Conservation (phyloP, 2,113 vertebrate genomes). For the Apistogramma diplotaenia region DNA sequence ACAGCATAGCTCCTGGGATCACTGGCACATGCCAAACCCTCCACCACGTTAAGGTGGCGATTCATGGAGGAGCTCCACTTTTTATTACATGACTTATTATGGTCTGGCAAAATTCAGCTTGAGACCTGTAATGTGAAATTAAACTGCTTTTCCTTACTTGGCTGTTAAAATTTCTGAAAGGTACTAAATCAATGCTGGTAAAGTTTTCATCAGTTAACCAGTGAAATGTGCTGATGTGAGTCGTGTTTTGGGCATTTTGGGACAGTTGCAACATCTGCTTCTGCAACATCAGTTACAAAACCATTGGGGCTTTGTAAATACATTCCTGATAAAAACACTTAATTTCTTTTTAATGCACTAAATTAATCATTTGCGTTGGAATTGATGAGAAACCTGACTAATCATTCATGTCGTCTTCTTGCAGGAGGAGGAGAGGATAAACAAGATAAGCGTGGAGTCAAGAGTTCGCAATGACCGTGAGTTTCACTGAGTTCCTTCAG, state of each 20-base stretch:
- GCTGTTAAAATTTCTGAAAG: neutral
- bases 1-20: no score
- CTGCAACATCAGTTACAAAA: neutral
- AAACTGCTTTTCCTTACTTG: neutral
- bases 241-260: neutral
- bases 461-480: constrained; percentile 91
- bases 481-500: constrained; percentile 58
- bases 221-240: neutral
- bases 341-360: neutral
- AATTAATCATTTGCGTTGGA: neutral
- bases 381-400: neutral
- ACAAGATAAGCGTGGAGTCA: constrained; percentile 88
- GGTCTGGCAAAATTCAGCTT: neutral
- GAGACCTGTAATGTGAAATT: neutral
- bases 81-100: neutral
- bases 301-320: neutral
- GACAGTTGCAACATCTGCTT: neutral
- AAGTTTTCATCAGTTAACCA: neutral
- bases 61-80: no score
- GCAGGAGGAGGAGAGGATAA: constrained; percentile 90
- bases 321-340: neutral
- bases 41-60: no score
- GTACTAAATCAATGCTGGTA: neutral
- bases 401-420: constrained; percentile 9
- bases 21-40: no score